These are phyloP conservation scores for Silurus aristotelis DNA, from an alignment of 2,797 vertebrate species.

Conservation along the genomic window DNA sequence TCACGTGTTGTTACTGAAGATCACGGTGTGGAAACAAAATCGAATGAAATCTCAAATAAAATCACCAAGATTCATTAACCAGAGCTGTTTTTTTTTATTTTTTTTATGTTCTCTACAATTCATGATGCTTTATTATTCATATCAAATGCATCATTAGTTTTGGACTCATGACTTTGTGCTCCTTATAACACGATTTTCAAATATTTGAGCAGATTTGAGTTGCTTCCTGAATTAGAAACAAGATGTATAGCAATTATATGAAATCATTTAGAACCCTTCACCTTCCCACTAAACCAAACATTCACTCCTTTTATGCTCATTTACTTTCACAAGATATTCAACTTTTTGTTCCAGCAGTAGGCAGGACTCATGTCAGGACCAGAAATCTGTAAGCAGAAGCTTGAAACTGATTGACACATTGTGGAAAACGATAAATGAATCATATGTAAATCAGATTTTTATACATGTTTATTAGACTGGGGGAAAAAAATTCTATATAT, in stretches of 20 bases:
- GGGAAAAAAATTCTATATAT: no score
- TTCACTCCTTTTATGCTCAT: no score
- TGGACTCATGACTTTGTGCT: neutral
- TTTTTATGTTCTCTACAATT: neutral
- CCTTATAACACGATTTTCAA: neutral
- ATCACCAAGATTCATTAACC: neutral
- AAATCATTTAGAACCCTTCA: neutral
- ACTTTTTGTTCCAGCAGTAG: neutral
- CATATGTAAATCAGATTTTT: no score
- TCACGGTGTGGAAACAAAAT: neutral
- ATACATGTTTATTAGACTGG: no score
- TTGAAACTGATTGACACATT: neutral
- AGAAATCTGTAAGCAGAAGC: neutral
- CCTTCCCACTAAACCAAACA: neutral
- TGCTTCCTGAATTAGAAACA: neutral
- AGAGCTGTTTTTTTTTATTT: neutral
- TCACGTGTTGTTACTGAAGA: neutral
- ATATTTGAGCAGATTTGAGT: neutral
- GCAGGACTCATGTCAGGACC: neutral
- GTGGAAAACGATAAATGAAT: no score
- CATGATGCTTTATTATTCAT: neutral
- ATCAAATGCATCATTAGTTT: neutral
- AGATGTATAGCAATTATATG: neutral
- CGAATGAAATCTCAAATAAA: neutral
- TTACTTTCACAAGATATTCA: no score